Conservation (phyloP, 2,797 vertebrate genomes). For the Etheostoma nigrum region DNA sequence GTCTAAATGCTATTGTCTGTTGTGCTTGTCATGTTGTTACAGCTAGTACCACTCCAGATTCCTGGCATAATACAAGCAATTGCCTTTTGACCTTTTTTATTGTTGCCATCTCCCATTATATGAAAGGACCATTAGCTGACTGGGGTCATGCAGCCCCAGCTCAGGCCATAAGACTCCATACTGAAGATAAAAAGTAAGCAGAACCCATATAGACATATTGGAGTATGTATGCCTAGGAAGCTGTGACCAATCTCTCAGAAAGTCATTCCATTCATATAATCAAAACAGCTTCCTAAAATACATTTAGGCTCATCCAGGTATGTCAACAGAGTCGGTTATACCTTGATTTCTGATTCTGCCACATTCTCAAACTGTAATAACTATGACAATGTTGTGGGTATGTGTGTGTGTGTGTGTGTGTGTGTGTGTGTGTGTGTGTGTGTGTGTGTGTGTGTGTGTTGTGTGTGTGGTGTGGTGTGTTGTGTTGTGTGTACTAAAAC, state of each 20-base stretch:
- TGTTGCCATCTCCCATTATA: conserved; percentile 28
- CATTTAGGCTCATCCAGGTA: conserved; percentile 38
- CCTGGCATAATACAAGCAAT: conserved; percentile 29
- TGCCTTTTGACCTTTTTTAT: conserved; percentile 55
- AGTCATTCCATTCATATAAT: conserved; percentile 46
- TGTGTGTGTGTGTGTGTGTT: conserved; percentile 13
- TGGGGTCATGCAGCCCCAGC: conserved; percentile 25
- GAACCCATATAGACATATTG: conserved; percentile 10
- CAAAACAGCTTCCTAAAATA: conserved; percentile 59
- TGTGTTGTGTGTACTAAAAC: conserved; percentile 26
- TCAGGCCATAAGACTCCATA: conserved; percentile 34
- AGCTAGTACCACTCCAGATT: conserved; percentile 28
- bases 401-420: conserved; percentile 24
- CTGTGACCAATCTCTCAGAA: conserved; percentile 47
- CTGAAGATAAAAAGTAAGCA: conserved; percentile 48
- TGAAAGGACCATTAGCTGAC: conserved; percentile 43
- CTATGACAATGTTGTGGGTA: conserved; percentile 40
- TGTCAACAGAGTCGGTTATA: conserved; percentile 28
- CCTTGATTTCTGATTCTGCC: conserved; percentile 51
- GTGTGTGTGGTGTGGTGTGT: conserved; percentile 13
- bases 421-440: no score
- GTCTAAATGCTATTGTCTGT: conserved; percentile 15
- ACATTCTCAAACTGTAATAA: conserved; percentile 53
- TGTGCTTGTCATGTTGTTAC: background rate
- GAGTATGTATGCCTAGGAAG: conserved; percentile 16